Evolutionary conservation across 2,888 invertebrate genomes (phyloP).

Genomic region (Boloria euphrosyne): DNA sequence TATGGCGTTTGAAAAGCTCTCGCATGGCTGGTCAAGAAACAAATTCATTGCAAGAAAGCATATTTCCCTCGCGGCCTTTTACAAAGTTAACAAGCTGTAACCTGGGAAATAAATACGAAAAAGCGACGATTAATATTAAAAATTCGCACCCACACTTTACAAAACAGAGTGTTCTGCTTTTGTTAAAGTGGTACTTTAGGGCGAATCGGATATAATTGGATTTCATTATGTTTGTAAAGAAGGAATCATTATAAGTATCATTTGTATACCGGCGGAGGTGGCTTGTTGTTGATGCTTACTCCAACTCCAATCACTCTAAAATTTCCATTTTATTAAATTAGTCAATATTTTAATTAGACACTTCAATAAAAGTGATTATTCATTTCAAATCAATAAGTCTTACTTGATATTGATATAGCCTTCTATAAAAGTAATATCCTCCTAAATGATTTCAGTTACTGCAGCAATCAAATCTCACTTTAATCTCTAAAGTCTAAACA

Average conservation of each 20-base stretch:
- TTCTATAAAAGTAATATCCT: too few relatives aligned
- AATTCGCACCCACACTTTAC: conserved; percentile 23
- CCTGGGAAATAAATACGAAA: conserved; percentile 75
- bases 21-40: conserved; percentile 61
- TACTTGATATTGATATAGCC: too few relatives aligned
- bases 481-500: too few relatives aligned
- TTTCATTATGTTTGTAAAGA: not conserved
- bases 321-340: too few relatives aligned
- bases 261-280: too few relatives aligned
- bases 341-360: too few relatives aligned
- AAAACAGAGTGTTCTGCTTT: conserved; percentile 3
- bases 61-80: conserved; percentile 77
- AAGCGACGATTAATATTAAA: conserved; percentile 66
- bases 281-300: too few relatives aligned
- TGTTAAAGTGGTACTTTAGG: conserved; percentile 14
- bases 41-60: conserved; percentile 68
- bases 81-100: conserved; percentile 77
- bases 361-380: too few relatives aligned
- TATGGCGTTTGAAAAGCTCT: conserved; percentile 48
- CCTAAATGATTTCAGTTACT: too few relatives aligned
- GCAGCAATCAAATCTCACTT: too few relatives aligned
- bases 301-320: too few relatives aligned
- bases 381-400: too few relatives aligned
- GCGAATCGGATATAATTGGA: conserved; percentile 1
- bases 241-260: not conserved